phyloP scores from a whole-genome alignment of 2,888 invertebrate species.

The Atrina japonica region DNA sequence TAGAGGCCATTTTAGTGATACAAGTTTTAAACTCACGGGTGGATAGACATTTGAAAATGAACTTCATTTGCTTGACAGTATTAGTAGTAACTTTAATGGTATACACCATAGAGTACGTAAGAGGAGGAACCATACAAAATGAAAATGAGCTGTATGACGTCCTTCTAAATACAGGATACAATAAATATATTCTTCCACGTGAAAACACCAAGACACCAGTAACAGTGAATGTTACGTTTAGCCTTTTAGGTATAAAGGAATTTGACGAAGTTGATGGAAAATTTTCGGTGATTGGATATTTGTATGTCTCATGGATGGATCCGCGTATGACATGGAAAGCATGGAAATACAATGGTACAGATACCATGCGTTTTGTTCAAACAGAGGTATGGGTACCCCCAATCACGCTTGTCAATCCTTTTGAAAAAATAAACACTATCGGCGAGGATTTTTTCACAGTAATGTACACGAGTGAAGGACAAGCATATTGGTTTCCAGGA shows the following conservation, averaged over 20 bases:
- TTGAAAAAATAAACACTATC: slow-evolving; percentile 31
- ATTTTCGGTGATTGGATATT: slow-evolving; percentile 39
- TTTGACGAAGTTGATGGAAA: slow-evolving; percentile 52
- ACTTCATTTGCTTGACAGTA: no score
- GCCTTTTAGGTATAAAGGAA: slow-evolving; percentile 44
- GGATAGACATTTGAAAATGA: no score
- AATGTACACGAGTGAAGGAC: slow-evolving; percentile 28
- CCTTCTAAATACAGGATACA: no score
- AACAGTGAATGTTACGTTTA: slow-evolving; percentile 35
- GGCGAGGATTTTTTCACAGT: slow-evolving; percentile 37
- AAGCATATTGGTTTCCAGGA: slow-evolving; percentile 33
- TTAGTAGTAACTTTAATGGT: no score
- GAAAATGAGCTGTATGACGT: no score
- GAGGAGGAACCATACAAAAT: no score
- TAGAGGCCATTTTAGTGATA: no score
- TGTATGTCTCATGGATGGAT: slow-evolving; percentile 45
- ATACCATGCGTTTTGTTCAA: slow-evolving; percentile 18
- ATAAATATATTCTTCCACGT: no score
- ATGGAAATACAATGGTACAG: slow-evolving; percentile 24
- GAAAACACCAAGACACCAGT: slow-evolving; percentile 21
- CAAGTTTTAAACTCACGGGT: no score
- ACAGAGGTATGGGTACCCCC: slow-evolving; percentile 44
- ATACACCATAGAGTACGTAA: no score
- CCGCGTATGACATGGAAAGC: slow-evolving; percentile 46
- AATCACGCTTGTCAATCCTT: slow-evolving; percentile 35